Base-by-base conservation (phyloP, 2,113 vertebrate species). In the Rhinogobius similis region DNA sequence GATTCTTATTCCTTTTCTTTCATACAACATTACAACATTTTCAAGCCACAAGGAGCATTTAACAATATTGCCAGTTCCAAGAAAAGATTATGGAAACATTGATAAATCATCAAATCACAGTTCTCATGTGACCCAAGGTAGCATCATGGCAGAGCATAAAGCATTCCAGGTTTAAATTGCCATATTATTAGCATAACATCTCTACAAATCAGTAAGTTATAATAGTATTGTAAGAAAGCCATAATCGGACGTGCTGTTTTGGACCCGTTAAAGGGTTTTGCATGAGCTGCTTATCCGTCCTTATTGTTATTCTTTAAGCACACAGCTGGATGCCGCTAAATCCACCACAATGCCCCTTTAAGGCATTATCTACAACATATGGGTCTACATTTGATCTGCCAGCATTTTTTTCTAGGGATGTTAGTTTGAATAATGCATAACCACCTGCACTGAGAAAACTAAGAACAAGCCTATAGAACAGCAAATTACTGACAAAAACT, bases 221-320 rank as follows among this genome's bases (percentile, higher is more conserved):
- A 12, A 38, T 36, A 10, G 58, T 29, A 16, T 61, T 36, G 29
- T 36, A 10, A 36, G 18, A 38, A 61, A 32, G 18, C 16, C 58
- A n/a, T 61, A 29, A 58, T 58, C 24, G 13, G 13, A 29, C 55
- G 18, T 16, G 27, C 29, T n/a, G 58, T 61, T n/a, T 61, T 36
- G 58, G 58, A 61, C 8, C 58, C 21, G 14, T 61, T n/a, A 20
- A 32, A 29, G 29, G 58, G 58, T 61, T 61, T 61, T 36, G 58
- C 29, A 10, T 61, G 27, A 61, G 58, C 58, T 36, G 29, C 29
- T 61, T 61, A 61, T 36, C 58, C 20, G 7, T n/a, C 29, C 27
- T 61, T 61, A 38, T 61, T 61, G 58, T 61, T 36, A 61, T 36
- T 61, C 58, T 36, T 36, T n/a, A 61, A 61, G 58, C 58, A 38